Base-by-base conservation (phyloP, 2,888 invertebrate species). In the Opisthograptis luteolata region DNA sequence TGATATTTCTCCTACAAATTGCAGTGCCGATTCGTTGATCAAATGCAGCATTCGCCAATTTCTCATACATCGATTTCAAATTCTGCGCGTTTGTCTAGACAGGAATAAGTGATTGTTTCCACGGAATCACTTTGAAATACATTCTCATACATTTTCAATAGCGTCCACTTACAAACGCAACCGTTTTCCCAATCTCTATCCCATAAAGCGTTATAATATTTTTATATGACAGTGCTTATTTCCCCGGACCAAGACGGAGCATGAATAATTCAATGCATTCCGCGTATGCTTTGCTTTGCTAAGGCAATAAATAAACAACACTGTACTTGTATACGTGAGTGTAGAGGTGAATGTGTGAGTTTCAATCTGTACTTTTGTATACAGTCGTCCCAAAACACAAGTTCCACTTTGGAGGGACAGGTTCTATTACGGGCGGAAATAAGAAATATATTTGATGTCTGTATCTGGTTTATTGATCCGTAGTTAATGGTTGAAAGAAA, bases 191-290 rank as follows among this genome's bases (percentile, higher is more conserved):
- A 50, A 50, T 49, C 43, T 49, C 43, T 49, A 50, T 34, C 37
- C 17, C 34, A 24, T 44, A 44, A 44, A 50, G 49, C 40, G 40
- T 39, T 40, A 44, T 50, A 43, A 50, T 50, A 50, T 50, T 50
- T 50, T 44, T 50, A 44, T 50, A 35, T 44, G 44, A 40, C 44
- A 50, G 44, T 50, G 44, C 43, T 44, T 43, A 50, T 50, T 40
- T 44, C 50, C 27, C 49, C 31, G 42, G 17, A 28, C 49, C 48
- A 15, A 30, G 39, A 44, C 44, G 39, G 13, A n/a, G 14, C 22
- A 74, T 76, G 77, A 76, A 77, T 77, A 63, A 77, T 77, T 73
- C 77, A 77, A 63, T 58, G 64, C 60, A 62, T 60, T 61, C 49
- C 47, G 50, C 51, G 27, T 42, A 54, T 62, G 54, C 51, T 55